Evolutionary conservation across 2,797 vertebrate genomes (phyloP).

Genomic region (Melanotaenia trifasciata): DNA sequence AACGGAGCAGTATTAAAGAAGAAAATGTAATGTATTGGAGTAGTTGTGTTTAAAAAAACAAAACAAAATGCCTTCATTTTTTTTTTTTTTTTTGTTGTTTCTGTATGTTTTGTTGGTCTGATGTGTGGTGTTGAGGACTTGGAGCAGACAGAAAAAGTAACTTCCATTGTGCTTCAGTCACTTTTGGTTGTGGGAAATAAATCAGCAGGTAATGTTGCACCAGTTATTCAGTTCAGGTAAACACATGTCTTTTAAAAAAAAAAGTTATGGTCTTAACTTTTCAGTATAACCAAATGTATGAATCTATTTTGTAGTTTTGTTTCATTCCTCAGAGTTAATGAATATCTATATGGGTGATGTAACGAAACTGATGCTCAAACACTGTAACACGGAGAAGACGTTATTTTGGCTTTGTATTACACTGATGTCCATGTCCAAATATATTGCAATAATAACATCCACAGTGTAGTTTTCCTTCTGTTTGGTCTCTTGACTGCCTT

Average conservation of each 20-base stretch:
- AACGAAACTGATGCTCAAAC: slow-evolving; percentile 69
- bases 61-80: slow-evolving; percentile 48
- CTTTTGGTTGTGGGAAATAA: slow-evolving; percentile 19
- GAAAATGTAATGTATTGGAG: slow-evolving; percentile 4
- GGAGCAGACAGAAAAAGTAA: slow-evolving; percentile 43
- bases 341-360: slow-evolving; percentile 66
- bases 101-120: slow-evolving; percentile 42
- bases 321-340: slow-evolving; percentile 58
- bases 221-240: slow-evolving; percentile 37
- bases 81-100: slow-evolving; percentile 20
- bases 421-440: slow-evolving; percentile 78
- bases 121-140: slow-evolving; percentile 38
- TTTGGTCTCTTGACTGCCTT: slow-evolving; percentile 15
- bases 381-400: slow-evolving; percentile 75
- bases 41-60: slow-evolving; percentile 12
- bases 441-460: slow-evolving; percentile 77
- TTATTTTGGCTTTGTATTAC: slow-evolving; percentile 78
- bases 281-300: slow-evolving; percentile 65
- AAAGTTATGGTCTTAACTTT: slow-evolving; percentile 57
- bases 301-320: slow-evolving; percentile 69
- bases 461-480: slow-evolving; percentile 35
- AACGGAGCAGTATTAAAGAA: slow-evolving; percentile 59
- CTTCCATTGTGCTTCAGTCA: slow-evolving; percentile 39
- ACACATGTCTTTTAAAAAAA: slow-evolving; percentile 35
- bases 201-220: slow-evolving; percentile 25